Evolutionary conservation across 1,140 invertebrate genomes (phyloP), one percentile per base, ranked within the genome.

Genomic region (Drosophila parvula): DNA sequence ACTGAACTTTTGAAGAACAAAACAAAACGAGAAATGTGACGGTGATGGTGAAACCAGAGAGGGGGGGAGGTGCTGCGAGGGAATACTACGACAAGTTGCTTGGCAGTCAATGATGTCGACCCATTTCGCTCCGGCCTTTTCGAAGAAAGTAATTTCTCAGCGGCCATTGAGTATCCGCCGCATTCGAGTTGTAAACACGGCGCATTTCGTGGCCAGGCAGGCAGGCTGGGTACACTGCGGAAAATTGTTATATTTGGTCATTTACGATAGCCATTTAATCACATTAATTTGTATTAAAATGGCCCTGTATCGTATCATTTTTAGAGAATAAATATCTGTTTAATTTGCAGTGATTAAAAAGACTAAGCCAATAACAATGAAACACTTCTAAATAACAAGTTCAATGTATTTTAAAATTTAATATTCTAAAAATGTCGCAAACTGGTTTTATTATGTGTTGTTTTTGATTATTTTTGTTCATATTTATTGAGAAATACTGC

Each of bases 61-160:
- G 40, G 50, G 32, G 1, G n/a, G 47, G 70, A 22, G 22, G 22
- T 22, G 22, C 22, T 22, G 22, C 22, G 59, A 51, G 50, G 59
- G 57, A 38, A 38, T 58, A 61, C 61, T 61, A 77, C 22, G 22
- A 75, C 63, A 83, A 68, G 58, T 78, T 36, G 59, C 45, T 59
- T 70, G 68, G 36, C 63, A 67, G 79, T 77, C 81, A 76, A 76
- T 76, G 78, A 81, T 71, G 61, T 79, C 83, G 83, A 86, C 83
- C 83, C 83, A 86, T 86, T 86, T 86, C 44, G 65, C 69, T 79
- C 53, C 68, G 59, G 45, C 51, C 32, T 60, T 73, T 55, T 63
- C 60, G 68, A 86, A 88, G 83, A 86, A 86, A 86, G 83, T 86
- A 82, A 82, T 79, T 79, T 88, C 83, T 76, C 57, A 79, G 71